A percentile compares a stretch with the other conserved stretches of the same genome.
phyloP scores from a whole-genome alignment of 2,113 vertebrate genomes.

The Clupea harengus region DNA sequence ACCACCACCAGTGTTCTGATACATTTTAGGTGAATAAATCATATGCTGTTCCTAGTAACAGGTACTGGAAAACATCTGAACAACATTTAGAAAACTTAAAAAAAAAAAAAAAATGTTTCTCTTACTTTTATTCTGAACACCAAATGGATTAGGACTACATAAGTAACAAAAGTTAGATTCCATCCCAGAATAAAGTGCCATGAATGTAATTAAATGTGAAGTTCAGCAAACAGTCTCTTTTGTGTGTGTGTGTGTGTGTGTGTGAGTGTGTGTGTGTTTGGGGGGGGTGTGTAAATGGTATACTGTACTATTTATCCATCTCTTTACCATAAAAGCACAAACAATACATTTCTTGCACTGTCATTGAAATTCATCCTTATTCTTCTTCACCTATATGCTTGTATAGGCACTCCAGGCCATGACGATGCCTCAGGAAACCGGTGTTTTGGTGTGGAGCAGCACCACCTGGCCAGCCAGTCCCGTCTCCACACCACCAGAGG shows the following conservation, averaged over 20 bases:
- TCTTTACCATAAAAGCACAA: not conserved
- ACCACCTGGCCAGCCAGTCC: conserved; percentile 81
- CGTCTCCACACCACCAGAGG: conserved; percentile 71
- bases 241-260: no score
- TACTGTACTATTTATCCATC: not conserved
- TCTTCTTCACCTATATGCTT: no score
- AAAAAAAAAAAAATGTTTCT: no score
- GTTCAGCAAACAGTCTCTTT: no score
- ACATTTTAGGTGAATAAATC: not conserved
- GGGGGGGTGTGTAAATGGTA: not conserved
- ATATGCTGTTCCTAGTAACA: not conserved
- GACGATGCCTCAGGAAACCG: not conserved
- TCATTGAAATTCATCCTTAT: no score
- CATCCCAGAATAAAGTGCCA: not conserved
- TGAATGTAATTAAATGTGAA: not conserved
- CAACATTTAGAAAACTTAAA: no score
- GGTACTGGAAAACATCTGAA: not conserved
- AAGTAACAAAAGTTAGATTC: not conserved
- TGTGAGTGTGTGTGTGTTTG: no score
- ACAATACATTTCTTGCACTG: not conserved
- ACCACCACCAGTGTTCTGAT: not conserved
- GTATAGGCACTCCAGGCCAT: no score
- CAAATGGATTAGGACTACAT: not conserved
- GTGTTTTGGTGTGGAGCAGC: conserved; percentile 63
- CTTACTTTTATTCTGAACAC: not conserved